Percentiles rank a stretch among this genome's conserved stretches.
Conservation (phyloP, 1,140 invertebrate species). For the Halictus rubicundus region DNA sequence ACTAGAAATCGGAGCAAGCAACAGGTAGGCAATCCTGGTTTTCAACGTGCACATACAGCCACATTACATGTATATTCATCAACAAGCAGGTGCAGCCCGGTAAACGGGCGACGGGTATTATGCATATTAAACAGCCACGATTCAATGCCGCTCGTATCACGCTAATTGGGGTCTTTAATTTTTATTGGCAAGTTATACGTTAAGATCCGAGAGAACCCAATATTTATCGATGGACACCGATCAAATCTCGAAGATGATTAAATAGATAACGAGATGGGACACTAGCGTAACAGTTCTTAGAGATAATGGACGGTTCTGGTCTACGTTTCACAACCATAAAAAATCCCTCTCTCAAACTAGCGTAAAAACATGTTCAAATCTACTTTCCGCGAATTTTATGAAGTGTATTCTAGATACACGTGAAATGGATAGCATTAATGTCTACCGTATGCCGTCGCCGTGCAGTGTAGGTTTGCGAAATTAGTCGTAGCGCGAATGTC, state of each 20-base stretch:
- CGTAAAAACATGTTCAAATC: not conserved
- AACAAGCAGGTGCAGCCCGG: not conserved
- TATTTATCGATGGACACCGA: not conserved
- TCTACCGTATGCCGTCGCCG: too few relatives aligned
- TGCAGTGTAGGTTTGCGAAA: too few relatives aligned
- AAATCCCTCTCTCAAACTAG: not conserved
- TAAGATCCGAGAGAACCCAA: not conserved
- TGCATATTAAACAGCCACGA: conserved; percentile 32
- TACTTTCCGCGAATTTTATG: too few relatives aligned
- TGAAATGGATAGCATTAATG: too few relatives aligned
- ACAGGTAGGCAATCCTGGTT: conserved; percentile 61
- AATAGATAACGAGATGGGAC: too few relatives aligned
- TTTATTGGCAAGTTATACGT: conserved; percentile 2
- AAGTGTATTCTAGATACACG: too few relatives aligned
- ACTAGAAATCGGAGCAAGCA: conserved; percentile 46
- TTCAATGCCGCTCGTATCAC: not conserved
- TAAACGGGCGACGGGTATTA: conserved; percentile 33
- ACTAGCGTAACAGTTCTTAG: not conserved
- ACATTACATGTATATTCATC: conserved; percentile 23
- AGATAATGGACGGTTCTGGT: not conserved
- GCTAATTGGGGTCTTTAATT: not conserved
- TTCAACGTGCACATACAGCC: conserved; percentile 7
- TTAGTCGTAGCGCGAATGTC: too few relatives aligned
- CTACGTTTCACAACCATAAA: not conserved
- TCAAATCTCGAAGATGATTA: too few relatives aligned